Base-by-base conservation (phyloP, 2,113 vertebrate species). In the Gallinago undulata region DNA sequence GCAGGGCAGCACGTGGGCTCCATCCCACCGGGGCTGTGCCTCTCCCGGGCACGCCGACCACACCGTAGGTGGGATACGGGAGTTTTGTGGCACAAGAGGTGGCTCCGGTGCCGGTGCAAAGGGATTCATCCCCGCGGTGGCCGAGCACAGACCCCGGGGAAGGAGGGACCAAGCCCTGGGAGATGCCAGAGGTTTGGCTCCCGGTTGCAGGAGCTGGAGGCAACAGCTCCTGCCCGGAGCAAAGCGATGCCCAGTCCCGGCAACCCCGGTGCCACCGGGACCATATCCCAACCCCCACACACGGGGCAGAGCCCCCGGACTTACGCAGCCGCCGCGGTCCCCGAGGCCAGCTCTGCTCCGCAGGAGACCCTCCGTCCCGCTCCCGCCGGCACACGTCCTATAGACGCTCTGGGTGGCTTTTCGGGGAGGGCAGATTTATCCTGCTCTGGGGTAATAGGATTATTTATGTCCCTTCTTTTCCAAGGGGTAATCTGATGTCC, bases 371-470 rank as follows among this genome's bases (percentile, higher is more conserved):
- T 92, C 78, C 4, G 69, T 67, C 68, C n/a, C 3, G 18, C 77
- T 91, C 83, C 80, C 37, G 79, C 68, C 2, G 85, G 66, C 68
- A 53, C 50, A 11, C 13, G 16, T 77, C 21, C 89, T 12, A 2
- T 35, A 45, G 79, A 21, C 0, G 19, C 56, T 88, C 93, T 76
- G 84, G 57, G 76, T 53, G 69, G 31, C 68, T 70, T 75, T 90
- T 56, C 12, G 18, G 62, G 76, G 82, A 81, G 80, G 82, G 78
- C 39, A 79, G 92, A 90, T 97, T 99, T 99, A 99, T 99, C 98
- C 64, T 79, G 56, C 51, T 76, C 27, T 7, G 62, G 57, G 47
- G n/a, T 96, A 97, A 97, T 96, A 91, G 94, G 99, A 99, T 99
- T 99, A 99, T 59, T 99, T 98, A 98, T 18, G 94, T 73, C 5